Evolutionary conservation across 2,888 invertebrate genomes (phyloP).

Genomic region (Lucinisca nassula): DNA sequence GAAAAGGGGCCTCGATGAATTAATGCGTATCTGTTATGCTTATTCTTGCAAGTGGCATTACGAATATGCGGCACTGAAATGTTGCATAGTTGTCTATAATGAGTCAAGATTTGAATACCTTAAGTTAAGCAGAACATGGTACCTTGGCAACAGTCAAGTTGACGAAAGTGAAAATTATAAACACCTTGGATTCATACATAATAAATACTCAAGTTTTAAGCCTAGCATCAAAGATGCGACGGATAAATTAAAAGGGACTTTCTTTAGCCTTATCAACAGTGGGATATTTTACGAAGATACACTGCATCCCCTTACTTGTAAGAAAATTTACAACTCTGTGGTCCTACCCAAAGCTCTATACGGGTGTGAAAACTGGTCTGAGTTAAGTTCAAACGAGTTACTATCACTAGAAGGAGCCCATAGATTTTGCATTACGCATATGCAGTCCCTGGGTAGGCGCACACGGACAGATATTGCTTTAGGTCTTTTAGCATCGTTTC

Average conservation of each 20-base stretch:
- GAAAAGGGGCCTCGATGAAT: neutral
- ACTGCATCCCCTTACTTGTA: neutral
- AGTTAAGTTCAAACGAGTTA: neutral
- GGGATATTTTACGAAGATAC: neutral
- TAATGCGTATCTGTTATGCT: neutral
- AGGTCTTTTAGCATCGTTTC: neutral
- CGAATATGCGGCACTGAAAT: neutral
- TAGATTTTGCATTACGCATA: neutral
- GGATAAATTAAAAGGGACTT: neutral
- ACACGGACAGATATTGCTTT: neutral
- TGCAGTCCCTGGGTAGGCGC: neutral
- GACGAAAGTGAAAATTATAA: neutral
- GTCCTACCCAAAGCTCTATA: conserved; percentile 26
- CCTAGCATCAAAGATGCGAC: neutral
- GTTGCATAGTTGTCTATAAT: neutral
- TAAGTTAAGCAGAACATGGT: neutral
- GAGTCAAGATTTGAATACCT: neutral
- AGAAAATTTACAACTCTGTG: neutral
- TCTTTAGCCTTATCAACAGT: neutral
- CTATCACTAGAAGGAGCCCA: neutral
- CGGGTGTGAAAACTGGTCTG: conserved; percentile 20
- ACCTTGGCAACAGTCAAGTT: neutral
- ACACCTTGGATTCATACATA: neutral
- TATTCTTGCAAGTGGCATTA: neutral
- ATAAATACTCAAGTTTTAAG: neutral